phyloP scores from a whole-genome alignment of 2,113 vertebrate species.

The Stigmatopora nigra region DNA sequence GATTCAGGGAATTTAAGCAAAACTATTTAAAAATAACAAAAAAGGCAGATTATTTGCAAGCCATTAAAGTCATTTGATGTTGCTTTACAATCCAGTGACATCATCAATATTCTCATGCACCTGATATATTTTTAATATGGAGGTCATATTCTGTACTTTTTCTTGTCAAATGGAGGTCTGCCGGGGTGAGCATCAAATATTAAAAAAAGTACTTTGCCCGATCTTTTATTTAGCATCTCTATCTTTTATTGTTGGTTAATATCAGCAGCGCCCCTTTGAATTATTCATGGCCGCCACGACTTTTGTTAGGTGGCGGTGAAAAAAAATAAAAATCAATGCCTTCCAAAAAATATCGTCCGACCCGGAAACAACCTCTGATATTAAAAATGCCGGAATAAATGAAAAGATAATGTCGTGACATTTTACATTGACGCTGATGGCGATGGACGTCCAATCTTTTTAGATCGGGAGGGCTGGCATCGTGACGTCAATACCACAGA shows the following conservation, averaged over 20 bases:
- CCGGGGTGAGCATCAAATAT: slow-evolving; percentile 14
- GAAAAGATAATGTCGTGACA: no score
- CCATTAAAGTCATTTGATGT: no score
- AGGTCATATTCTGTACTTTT: not conserved
- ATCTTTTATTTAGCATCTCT: not conserved
- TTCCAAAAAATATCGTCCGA: slow-evolving; percentile 3
- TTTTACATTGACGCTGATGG: no score
- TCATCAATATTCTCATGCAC: not conserved
- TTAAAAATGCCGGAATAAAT: not conserved
- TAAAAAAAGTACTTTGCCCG: slow-evolving; percentile 4
- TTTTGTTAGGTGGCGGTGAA: no score
- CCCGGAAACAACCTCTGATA: not conserved
- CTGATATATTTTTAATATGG: not conserved
- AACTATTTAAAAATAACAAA: no score
- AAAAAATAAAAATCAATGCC: slow-evolving; percentile 32
- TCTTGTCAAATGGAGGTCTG: not conserved
- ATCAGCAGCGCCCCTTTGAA: slow-evolving; percentile 16
- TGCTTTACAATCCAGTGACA: no score
- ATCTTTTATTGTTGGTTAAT: not conserved
- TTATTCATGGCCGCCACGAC: slow-evolving; percentile 28
- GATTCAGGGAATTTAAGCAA: no score
- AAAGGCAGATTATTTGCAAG: no score
- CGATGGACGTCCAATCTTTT: no score
- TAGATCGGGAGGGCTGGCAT: no score
- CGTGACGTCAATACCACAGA: no score